phyloP scores from a whole-genome alignment of 1,140 invertebrate genomes.

The Saxidomus purpurata region DNA sequence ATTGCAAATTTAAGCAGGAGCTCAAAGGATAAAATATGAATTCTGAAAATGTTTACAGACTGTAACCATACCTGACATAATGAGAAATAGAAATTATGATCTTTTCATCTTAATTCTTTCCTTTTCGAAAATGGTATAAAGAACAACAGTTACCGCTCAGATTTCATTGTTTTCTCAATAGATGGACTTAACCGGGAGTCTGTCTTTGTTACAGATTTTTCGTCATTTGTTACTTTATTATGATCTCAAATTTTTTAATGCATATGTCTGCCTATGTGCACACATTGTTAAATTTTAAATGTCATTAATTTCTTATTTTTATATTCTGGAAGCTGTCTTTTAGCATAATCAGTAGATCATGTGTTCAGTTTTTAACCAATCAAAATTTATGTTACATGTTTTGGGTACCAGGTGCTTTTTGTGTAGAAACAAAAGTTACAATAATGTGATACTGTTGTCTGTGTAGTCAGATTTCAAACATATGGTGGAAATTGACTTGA shows the following conservation, averaged over 20 bases:
- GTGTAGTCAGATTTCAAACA: constrained; percentile 11
- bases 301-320: constrained; percentile 27
- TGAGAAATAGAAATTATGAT: no score
- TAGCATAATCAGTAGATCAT: constrained; percentile 51
- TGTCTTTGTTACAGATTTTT: no score
- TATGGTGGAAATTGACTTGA: background rate
- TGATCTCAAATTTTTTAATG: background rate
- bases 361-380: constrained; percentile 53
- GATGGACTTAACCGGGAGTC: no score
- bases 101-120: no score
- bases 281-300: background rate
- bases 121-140: no score
- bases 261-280: background rate
- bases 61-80: no score
- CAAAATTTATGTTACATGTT: constrained; percentile 36
- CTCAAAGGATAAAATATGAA: no score
- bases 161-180: no score
- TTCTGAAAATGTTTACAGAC: no score
- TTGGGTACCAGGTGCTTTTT: constrained; percentile 43
- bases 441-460: constrained; percentile 3
- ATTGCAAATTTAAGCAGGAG: no score
- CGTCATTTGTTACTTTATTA: background rate
- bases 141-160: no score
- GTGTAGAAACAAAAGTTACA: constrained; percentile 17
- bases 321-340: constrained; percentile 47